A percentile compares a stretch with the other conserved stretches of the same genome.
phyloP scores from a whole-genome alignment of 2,113 vertebrate genomes.

The Castor canadensis region DNA sequence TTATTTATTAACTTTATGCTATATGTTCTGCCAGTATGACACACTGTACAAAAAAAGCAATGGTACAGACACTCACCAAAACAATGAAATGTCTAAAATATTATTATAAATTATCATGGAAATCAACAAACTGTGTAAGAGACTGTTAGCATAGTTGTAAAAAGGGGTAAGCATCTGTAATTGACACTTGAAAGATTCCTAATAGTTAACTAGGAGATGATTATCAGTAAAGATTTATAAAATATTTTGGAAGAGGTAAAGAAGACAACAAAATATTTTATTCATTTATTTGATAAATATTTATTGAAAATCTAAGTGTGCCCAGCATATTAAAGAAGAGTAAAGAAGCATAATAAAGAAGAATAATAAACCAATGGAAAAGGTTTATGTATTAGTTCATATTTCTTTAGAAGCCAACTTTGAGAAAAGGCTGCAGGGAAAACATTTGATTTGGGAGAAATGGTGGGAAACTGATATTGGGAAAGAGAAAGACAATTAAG shows the following conservation, averaged over 20 bases:
- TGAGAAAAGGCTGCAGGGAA: background rate
- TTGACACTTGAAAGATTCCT: background rate
- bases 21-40: too few relatives aligned
- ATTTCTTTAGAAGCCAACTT: background rate
- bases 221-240: background rate
- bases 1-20: background rate
- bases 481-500: background rate
- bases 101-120: background rate
- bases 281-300: background rate
- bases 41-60: background rate
- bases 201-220: background rate
- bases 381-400: background rate
- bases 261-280: background rate
- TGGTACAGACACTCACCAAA: background rate
- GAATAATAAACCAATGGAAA: background rate
- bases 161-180: background rate
- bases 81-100: background rate
- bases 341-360: background rate
- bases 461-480: background rate
- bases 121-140: background rate
- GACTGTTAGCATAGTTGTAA: background rate
- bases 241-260: background rate
- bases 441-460: background rate
- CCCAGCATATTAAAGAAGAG: background rate
- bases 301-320: background rate